Evolutionary conservation across 2,888 invertebrate species (phyloP).

Genomic region (Eupithecia subumbrata): DNA sequence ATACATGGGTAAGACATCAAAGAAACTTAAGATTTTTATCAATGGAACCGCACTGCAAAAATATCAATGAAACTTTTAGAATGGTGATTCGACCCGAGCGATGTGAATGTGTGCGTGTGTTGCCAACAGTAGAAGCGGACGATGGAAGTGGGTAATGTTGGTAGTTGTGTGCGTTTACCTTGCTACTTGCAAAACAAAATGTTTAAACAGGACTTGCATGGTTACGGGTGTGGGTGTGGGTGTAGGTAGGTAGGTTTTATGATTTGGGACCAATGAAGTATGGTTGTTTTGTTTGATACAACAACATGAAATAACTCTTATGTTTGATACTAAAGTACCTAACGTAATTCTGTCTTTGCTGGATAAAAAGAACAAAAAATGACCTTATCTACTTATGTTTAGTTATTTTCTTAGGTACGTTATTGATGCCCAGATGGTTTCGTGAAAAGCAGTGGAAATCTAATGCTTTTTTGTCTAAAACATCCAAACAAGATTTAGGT

Average conservation of each 20-base stretch:
- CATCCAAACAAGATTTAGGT: no score
- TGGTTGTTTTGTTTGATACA: not conserved
- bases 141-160: slow-evolving; percentile 18
- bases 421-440: no score
- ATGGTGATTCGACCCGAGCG: slow-evolving; percentile 76
- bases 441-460: no score
- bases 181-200: slow-evolving; percentile 43
- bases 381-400: not conserved
- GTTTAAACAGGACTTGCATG: slow-evolving; percentile 42
- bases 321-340: not conserved
- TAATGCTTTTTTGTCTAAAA: no score
- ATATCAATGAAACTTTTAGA: slow-evolving; percentile 80
- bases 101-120: slow-evolving; percentile 61
- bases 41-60: slow-evolving; percentile 75
- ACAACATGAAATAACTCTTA: no score
- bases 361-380: not conserved
- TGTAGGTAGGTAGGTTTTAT: slow-evolving; percentile 2
- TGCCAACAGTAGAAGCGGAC: slow-evolving; percentile 41
- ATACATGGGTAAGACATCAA: not conserved
- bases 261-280: not conserved
- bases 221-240: no score
- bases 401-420: not conserved
- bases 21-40: slow-evolving; percentile 56
- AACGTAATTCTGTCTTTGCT: not conserved
- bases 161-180: slow-evolving; percentile 50